A percentile compares a stretch with the other conserved stretches of the same genome.
phyloP scores from a whole-genome alignment of 2,113 vertebrate species.

The Zosterops pallidus region DNA sequence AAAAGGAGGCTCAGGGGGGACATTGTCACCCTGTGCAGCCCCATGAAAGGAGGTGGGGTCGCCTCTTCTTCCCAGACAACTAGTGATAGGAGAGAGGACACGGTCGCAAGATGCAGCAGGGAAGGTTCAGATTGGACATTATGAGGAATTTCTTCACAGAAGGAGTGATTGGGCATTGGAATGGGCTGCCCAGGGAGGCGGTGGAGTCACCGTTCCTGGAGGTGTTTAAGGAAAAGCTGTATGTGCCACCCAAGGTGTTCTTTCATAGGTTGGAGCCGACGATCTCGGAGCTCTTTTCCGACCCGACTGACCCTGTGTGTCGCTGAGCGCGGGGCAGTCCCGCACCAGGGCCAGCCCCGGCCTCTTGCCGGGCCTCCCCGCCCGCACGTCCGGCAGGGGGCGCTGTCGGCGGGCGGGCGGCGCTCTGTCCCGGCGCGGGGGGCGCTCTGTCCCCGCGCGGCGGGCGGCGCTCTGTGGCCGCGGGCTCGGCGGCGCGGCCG shows the following conservation, averaged over 20 bases:
- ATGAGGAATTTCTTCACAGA: too few relatives aligned
- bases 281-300: background rate
- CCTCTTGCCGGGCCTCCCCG: background rate
- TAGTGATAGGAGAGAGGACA: background rate
- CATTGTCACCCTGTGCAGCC: too few relatives aligned
- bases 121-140: too few relatives aligned
- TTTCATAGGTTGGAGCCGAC: accelerated
- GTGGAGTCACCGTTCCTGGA: background rate
- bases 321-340: background rate
- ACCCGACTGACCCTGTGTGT: accelerated
- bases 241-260: background rate
- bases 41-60: background rate
- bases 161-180: too few relatives aligned
- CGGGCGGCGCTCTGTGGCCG: too few relatives aligned
- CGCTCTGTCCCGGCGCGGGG: too few relatives aligned
- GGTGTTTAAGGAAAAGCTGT: background rate
- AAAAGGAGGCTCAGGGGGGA: background rate
- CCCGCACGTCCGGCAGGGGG: background rate
- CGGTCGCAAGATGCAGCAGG: background rate
- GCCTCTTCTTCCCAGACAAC: background rate
- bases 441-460: too few relatives aligned
- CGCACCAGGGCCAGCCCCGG: too few relatives aligned
- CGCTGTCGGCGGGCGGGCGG: too few relatives aligned
- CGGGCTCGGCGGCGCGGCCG: too few relatives aligned
- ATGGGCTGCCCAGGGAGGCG: background rate